A percentile compares a stretch with the other conserved stretches of the same genome.
These are phyloP conservation scores for Sylvietta virens DNA, from an alignment of 2,113 vertebrate species.

Conservation along the genomic window DNA sequence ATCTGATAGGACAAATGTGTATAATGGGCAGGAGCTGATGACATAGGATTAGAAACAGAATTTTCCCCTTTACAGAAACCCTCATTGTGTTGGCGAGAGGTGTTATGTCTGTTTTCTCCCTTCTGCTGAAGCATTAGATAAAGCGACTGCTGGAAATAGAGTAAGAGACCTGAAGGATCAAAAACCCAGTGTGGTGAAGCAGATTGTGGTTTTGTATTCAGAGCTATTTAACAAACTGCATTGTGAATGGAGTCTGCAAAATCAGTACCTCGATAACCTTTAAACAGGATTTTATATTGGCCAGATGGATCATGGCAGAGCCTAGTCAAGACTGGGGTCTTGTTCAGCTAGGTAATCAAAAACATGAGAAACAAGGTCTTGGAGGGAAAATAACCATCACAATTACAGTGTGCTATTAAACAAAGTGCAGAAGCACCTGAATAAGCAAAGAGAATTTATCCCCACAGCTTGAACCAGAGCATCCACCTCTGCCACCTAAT, in stretches of 20 bases:
- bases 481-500: not conserved
- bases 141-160: not conserved
- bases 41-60: not conserved
- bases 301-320: not conserved
- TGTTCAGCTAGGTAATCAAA: not conserved
- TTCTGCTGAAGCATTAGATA: not conserved
- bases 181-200: not conserved
- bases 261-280: not conserved
- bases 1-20: not conserved
- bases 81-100: not conserved
- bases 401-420: not conserved
- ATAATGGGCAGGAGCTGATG: not conserved
- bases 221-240: not conserved
- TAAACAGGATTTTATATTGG: not conserved
- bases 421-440: not conserved
- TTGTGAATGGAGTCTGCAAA: not conserved
- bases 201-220: conserved; percentile 16
- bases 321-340: not conserved
- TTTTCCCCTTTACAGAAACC: not conserved
- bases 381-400: not conserved
- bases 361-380: not conserved
- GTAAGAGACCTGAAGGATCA: not conserved
- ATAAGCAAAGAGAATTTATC: not conserved
- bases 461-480: not conserved
- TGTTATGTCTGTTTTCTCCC: not conserved